Evolutionary conservation across 2,888 invertebrate genomes (phyloP).

Genomic region (Pristionchus exspectatus): DNA sequence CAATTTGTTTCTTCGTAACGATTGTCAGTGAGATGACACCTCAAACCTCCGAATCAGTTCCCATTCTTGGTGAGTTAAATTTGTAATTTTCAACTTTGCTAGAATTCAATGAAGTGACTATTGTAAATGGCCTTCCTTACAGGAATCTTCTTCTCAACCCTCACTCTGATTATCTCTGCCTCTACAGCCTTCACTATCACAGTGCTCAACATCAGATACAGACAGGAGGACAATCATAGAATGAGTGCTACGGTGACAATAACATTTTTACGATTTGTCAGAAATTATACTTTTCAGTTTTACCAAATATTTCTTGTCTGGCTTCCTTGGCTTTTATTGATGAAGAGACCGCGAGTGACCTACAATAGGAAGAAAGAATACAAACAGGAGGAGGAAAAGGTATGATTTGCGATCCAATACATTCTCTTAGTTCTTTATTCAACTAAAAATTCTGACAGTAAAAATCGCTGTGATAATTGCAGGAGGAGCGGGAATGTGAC

Average conservation of each 20-base stretch:
- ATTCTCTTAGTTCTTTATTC: background rate
- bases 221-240: constrained; percentile 69
- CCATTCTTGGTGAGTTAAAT: constrained; percentile 64
- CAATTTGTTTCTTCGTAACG: constrained; percentile 97
- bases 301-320: constrained; percentile 70
- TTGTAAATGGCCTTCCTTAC: background rate
- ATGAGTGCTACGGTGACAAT: constrained; percentile 61
- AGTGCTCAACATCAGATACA: constrained; percentile 71
- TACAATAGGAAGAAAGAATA: constrained; percentile 59
- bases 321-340: constrained; percentile 73
- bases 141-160: constrained; percentile 73
- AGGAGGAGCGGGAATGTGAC: constrained; percentile 44
- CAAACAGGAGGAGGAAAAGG: constrained; percentile 54
- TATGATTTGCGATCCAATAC: background rate
- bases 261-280: background rate
- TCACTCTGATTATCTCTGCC: constrained; percentile 70
- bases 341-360: constrained; percentile 67
- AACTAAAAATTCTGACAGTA: background rate
- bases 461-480: background rate
- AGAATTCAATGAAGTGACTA: too few species aligned
- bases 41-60: constrained; percentile 88
- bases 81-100: background rate
- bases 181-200: constrained; percentile 74
- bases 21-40: constrained; percentile 98
- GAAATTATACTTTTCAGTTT: constrained; percentile 60